Base-by-base conservation (phyloP, 2,888 invertebrate species). In the Acronicta alni region DNA sequence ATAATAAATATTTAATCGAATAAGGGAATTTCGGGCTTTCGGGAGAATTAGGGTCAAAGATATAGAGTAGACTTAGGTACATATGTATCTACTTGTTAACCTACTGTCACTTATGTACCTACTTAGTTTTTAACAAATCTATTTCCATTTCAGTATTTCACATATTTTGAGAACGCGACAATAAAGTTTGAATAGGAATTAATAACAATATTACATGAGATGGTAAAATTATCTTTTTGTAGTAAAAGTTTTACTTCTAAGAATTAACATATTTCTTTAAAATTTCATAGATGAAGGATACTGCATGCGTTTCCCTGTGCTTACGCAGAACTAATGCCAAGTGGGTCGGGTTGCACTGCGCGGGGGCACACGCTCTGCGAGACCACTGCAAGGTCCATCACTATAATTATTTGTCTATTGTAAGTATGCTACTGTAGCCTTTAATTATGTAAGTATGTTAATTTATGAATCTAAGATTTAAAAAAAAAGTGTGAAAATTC, bases 321-420 rank as follows among this genome's bases (percentile, higher is more conserved):
- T 48, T 45, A 63, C 60, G 60, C 59, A 72, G 59, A 63, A 67
- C 75, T 67, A 68, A 77, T 78, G 66, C 76, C 75, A 77, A 74
- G 77, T 71, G 72, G 77, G 69, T 65, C 65, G 65, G 72, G 56
- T 62, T 67, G 67, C 69, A 69, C 53, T 57, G 56, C 65, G 70
- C 67, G 41, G 55, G 64, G 47, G 75, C 69, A 75, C 67, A 75
- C 69, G 68, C 72, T 75, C 52, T 48, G 61, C 46, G 45, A 18
- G 72, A 62, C 72, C 54, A 63, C 52, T 62, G 62, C 63, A 49
- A 55, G 51, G 62, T 66, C 77, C 77, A 77, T 75, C 75, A 66
- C 45, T 26, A 54, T 74, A 74, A 65, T 67, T 68, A 77, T 72
- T 67, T 66, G 58, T 61, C 55, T 63, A 51, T 63, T 65, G 46